Evolutionary conservation across 2,888 invertebrate genomes (phyloP).

Genomic region (Boloria selene): DNA sequence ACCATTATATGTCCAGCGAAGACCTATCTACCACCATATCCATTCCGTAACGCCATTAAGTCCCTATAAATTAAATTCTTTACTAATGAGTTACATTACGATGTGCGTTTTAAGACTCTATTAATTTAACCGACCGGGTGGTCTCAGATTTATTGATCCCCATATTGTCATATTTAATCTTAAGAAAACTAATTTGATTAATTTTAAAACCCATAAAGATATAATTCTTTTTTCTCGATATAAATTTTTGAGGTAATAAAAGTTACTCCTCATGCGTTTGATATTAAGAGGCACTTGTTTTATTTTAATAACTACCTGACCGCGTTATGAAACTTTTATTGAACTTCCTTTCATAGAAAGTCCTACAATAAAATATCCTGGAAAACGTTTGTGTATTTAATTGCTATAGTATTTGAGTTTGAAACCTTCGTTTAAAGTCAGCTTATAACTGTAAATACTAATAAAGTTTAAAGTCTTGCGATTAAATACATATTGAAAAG

Average conservation of each 20-base stretch:
- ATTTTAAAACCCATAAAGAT: constrained; percentile 16
- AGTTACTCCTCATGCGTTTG: neutral
- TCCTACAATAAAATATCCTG: too few relatives aligned
- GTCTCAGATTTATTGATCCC: constrained; percentile 47
- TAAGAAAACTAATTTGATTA: constrained; percentile 19
- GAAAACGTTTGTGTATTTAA: too few relatives aligned
- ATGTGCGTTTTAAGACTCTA: constrained; percentile 59
- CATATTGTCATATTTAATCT: constrained; percentile 34
- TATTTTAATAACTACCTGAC: neutral
- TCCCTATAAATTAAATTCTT: constrained; percentile 65
- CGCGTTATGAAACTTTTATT: too few relatives aligned
- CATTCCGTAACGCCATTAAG: constrained; percentile 47
- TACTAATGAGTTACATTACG: constrained; percentile 74
- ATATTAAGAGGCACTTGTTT: constrained; percentile 1
- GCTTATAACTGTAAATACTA: too few relatives aligned
- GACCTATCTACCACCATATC: constrained; percentile 42
- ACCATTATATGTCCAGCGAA: constrained; percentile 29
- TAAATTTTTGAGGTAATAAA: constrained; percentile 6
- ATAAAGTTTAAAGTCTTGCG: too few relatives aligned
- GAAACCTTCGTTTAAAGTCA: too few relatives aligned
- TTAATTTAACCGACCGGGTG: constrained; percentile 60
- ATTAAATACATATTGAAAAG: too few relatives aligned
- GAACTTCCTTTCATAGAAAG: too few relatives aligned
- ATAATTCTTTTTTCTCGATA: constrained; percentile 15
- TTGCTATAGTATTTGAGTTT: too few relatives aligned